Evolutionary conservation across 1,140 invertebrate species (phyloP), one percentile per base, ranked within the genome.

Genomic region (Cotesia glomerata): DNA sequence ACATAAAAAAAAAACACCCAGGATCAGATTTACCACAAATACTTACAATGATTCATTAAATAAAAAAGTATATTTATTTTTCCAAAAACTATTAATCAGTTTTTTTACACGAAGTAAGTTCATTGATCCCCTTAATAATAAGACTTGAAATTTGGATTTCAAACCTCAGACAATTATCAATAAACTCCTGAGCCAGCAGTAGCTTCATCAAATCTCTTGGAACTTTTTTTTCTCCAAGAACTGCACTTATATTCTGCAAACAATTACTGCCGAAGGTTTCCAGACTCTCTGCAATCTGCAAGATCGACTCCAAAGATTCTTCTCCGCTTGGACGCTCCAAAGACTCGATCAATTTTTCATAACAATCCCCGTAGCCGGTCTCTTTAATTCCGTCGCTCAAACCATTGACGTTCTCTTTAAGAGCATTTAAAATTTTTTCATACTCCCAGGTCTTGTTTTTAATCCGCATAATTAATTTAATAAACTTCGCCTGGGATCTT

Each of bases 101-200:
- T 14, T 56, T 14, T 14, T 14, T 3, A 56, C 2, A 16, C n/a
- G 14, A 56, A 56, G 7, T 7, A 11, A 45, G 39, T 45, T 45
- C 39, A 45, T 45, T 45, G 5, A 45, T 45, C 39, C 39, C 39
- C 39, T 45, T 45, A 5, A 45, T 45, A 45, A 45, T 45, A 11
- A 45, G 39, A 45, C 39, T 45, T 2, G 39, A 45, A 9, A 45
- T 45, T 45, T 45, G 39, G 39, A 45, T 45, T 45, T 45, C 39
- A 45, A 45, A 45, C 2, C 39, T 7, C 5, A 45, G 1, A 11
- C 39, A 45, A 45, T 45, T 45, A 11, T 75, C 75, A 26, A 84
- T 78, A 26, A 82, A 75, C 54, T 78, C 54, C 4, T 82, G 74
- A 14, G 45, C 71, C 1, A 77, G 7, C 62, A 56, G 54, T 11